These are phyloP conservation scores for Lemur catta DNA, from an alignment of 2,797 vertebrate species.

Conservation along the genomic window DNA sequence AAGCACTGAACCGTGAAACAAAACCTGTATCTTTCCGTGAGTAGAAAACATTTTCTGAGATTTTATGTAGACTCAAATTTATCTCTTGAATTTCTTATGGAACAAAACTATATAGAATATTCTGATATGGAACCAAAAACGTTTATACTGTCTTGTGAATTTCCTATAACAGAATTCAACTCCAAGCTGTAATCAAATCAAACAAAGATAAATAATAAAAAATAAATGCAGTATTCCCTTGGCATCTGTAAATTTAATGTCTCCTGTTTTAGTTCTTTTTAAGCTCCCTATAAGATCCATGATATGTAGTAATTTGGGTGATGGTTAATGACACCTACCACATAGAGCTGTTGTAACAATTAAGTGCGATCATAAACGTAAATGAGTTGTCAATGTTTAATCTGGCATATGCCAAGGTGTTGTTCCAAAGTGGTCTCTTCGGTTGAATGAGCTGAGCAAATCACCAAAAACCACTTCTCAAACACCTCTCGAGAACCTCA, in stretches of 20 bases:
- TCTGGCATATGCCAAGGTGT: not conserved
- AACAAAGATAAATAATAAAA: not conserved
- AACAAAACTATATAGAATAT: not conserved
- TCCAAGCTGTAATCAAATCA: not conserved
- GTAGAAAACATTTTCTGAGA: not conserved
- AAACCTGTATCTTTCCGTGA: not conserved
- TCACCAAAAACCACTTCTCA: not conserved
- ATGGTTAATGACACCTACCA: not conserved
- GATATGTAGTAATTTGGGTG: not conserved
- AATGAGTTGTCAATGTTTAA: not conserved
- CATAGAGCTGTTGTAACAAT: not conserved
- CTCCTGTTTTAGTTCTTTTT: not conserved
- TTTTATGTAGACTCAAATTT: constrained; percentile 18
- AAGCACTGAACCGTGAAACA: not conserved
- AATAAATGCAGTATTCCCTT: not conserved
- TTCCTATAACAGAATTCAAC: constrained; percentile 6
- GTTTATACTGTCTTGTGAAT: not conserved
- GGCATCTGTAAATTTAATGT: not conserved
- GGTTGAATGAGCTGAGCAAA: not conserved
- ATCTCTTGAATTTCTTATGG: not conserved
- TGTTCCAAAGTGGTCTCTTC: not conserved
- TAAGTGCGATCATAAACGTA: not conserved
- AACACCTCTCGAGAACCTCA: not conserved
- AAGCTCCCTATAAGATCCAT: not conserved
- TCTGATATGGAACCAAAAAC: not conserved